Conservation (phyloP, 2,888 invertebrate genomes). For the Plagiodera versicolora region DNA sequence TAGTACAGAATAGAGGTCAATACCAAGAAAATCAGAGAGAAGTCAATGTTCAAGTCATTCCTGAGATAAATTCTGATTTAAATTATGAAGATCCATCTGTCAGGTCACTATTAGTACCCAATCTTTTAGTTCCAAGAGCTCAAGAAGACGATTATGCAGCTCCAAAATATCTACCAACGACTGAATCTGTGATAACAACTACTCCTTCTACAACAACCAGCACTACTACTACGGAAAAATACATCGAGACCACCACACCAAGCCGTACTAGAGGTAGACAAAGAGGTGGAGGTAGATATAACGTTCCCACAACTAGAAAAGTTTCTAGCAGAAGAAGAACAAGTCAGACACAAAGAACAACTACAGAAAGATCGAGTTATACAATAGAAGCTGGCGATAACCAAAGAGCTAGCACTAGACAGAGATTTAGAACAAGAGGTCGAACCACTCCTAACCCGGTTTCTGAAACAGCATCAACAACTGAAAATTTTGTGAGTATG, state of each 20-base stretch:
- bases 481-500: slow-evolving; percentile 35
- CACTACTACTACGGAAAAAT: slow-evolving; percentile 39
- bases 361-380: slow-evolving; percentile 39
- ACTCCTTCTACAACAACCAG: slow-evolving; percentile 44
- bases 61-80: background rate
- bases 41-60: background rate
- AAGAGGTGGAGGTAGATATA: slow-evolving; percentile 56
- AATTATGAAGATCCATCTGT: slow-evolving; percentile 37
- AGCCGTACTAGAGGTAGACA: slow-evolving; percentile 51
- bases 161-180: slow-evolving; percentile 25
- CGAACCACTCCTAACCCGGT: slow-evolving; percentile 38
- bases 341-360: slow-evolving; percentile 38
- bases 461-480: slow-evolving; percentile 38
- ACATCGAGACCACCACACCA: slow-evolving; percentile 48
- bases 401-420: slow-evolving; percentile 33
- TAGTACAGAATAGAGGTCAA: slow-evolving; percentile 28
- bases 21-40: background rate
- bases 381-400: slow-evolving; percentile 29
- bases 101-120: slow-evolving; percentile 47
- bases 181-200: slow-evolving; percentile 18
- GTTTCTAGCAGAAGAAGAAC: slow-evolving; percentile 54
- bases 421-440: slow-evolving; percentile 48
- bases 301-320: slow-evolving; percentile 53
- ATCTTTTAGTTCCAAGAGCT: slow-evolving; percentile 46
- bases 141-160: slow-evolving; percentile 29